phyloP scores from a whole-genome alignment of 1,140 invertebrate genomes.

The Drosophila sucinea region DNA sequence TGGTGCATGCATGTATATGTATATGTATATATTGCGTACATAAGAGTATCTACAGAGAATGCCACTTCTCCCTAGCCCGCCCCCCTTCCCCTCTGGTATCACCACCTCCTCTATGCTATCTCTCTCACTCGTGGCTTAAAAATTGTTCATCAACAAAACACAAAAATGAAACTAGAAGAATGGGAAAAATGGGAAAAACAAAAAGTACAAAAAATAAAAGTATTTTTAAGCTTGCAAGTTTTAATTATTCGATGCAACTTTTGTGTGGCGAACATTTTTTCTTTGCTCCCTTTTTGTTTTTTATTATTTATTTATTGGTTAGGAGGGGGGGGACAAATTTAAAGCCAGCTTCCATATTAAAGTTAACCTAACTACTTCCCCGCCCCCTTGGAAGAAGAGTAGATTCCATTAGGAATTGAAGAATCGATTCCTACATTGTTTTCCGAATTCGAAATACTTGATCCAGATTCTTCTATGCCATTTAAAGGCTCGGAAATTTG shows the following conservation, averaged over 20 bases:
- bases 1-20: constrained; percentile 5
- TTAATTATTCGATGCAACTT: constrained; percentile 12
- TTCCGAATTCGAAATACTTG: too few relatives aligned
- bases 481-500: too few relatives aligned
- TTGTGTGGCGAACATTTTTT: background rate
- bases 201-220: background rate
- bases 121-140: background rate
- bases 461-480: too few relatives aligned
- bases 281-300: background rate
- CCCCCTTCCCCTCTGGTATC: background rate
- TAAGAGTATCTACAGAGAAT: constrained; percentile 53
- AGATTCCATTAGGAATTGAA: too few relatives aligned
- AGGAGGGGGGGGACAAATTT: too few relatives aligned
- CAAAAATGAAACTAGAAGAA: background rate
- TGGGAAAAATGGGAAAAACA: background rate
- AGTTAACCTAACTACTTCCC: too few relatives aligned
- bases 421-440: too few relatives aligned
- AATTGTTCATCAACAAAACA: constrained; percentile 3
- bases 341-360: too few relatives aligned
- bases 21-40: constrained; percentile 39
- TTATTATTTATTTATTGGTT: too few relatives aligned
- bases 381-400: too few relatives aligned
- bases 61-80: background rate
- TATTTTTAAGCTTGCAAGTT: constrained; percentile 6
- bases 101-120: background rate